Evolutionary conservation across 2,888 invertebrate species (phyloP).

Genomic region (Argynnis bischoffii): DNA sequence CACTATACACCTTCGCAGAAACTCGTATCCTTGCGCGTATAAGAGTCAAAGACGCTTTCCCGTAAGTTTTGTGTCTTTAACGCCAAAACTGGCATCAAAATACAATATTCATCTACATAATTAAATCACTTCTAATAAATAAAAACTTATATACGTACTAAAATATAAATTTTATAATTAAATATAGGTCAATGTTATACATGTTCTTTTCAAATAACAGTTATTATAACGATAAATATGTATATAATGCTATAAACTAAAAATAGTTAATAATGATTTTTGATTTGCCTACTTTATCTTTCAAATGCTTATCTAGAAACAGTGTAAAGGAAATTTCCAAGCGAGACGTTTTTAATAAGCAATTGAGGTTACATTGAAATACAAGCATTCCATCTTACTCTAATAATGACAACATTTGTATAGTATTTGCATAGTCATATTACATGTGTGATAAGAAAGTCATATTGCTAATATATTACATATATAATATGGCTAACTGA

Average conservation of each 20-base stretch:
- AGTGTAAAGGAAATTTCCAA: constrained; percentile 67
- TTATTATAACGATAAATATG: too few species aligned
- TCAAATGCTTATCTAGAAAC: constrained; percentile 19
- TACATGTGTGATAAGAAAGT: constrained; percentile 28
- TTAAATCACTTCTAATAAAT: too few species aligned
- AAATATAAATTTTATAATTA: too few species aligned
- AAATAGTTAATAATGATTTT: constrained; percentile 11
- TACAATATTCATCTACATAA: too few species aligned
- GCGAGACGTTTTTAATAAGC: constrained; percentile 72
- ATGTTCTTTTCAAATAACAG: too few species aligned
- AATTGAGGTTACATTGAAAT: constrained; percentile 80
- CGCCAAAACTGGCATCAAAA: background rate
- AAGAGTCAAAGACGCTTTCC: background rate
- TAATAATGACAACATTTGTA: constrained; percentile 61
- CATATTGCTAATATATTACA: constrained; percentile 8
- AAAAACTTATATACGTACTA: too few species aligned
- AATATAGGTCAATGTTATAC: too few species aligned
- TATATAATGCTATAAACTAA: background rate
- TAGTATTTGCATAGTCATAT: constrained; percentile 61
- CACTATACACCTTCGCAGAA: constrained; percentile 63
- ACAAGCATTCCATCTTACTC: constrained; percentile 58
- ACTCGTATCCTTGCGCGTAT: constrained; percentile 52
- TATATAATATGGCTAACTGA: too few species aligned
- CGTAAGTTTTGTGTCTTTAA: background rate
- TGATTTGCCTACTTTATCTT: constrained; percentile 13